These are phyloP conservation scores for Daktulosphaira vitifoliae DNA, from an alignment of 1,140 invertebrate genomes.

Conservation along the genomic window DNA sequence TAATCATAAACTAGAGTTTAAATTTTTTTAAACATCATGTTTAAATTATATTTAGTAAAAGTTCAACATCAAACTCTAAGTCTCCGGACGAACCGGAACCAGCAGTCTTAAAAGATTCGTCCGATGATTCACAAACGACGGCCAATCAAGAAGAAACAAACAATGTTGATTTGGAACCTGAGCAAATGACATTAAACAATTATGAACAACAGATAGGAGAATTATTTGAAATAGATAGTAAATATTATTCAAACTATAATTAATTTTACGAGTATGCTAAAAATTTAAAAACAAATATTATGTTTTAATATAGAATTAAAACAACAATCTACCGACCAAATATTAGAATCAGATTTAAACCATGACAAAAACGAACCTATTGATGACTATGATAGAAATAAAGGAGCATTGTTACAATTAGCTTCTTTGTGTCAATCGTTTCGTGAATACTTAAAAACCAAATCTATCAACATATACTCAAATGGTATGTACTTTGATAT, in stretches of 20 bases:
- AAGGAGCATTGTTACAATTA: slow-evolving; percentile 7
- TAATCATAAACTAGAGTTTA: too few species aligned
- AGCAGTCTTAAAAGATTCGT: neutral
- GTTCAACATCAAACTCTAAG: slow-evolving; percentile 9
- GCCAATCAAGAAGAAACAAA: slow-evolving; percentile 6
- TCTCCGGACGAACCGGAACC: neutral
- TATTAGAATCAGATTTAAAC: neutral
- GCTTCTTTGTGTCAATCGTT: slow-evolving; percentile 14
- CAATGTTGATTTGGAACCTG: neutral
- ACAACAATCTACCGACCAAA: neutral
- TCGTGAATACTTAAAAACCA: neutral
- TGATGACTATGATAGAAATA: neutral
- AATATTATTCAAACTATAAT: slow-evolving; percentile 1
- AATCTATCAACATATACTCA: neutral
- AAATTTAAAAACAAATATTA: neutral
- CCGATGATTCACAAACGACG: neutral
- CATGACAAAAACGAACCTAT: neutral
- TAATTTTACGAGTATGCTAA: neutral
- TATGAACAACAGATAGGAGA: slow-evolving; percentile 8
- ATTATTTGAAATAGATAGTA: slow-evolving; percentile 9
- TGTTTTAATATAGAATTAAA: neutral
- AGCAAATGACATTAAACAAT: slow-evolving; percentile 2
- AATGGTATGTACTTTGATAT: too few species aligned
- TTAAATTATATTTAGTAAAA: slow-evolving; percentile 3
- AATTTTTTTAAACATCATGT: too few species aligned